These are phyloP conservation scores for Hyles euphorbiae DNA, from an alignment of 1,140 invertebrate genomes.

Conservation along the genomic window DNA sequence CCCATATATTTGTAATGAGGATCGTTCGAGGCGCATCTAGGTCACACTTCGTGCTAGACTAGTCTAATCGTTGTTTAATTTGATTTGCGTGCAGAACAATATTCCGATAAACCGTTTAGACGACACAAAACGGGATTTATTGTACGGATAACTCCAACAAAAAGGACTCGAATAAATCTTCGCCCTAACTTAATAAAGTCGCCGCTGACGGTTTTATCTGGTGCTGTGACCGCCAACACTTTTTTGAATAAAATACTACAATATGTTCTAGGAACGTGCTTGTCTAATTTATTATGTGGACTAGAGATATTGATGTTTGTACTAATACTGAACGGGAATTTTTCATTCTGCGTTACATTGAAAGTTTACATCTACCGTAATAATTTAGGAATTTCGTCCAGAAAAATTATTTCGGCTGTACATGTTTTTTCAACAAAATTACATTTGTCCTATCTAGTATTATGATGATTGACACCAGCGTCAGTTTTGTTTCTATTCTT, in stretches of 20 bases:
- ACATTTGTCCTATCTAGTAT: no score
- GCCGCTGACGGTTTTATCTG: slow-evolving; percentile 49
- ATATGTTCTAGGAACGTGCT: no score
- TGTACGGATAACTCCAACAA: slow-evolving; percentile 43
- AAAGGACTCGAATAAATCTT: slow-evolving; percentile 58
- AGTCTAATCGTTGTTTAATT: slow-evolving; percentile 49
- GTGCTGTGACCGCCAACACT: slow-evolving; percentile 25
- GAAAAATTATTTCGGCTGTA: no score
- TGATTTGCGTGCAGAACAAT: slow-evolving; percentile 47
- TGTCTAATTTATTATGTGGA: no score
- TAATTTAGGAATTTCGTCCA: no score
- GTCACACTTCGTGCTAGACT: slow-evolving; percentile 26
- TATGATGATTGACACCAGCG: no score
- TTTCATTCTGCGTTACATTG: no score
- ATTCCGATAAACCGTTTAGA: slow-evolving; percentile 50
- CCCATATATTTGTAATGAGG: slow-evolving; percentile 22
- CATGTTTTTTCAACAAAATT: no score
- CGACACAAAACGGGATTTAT: slow-evolving; percentile 54
- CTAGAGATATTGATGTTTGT: no score
- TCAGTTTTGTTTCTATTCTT: no score
- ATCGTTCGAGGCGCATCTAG: slow-evolving; percentile 25
- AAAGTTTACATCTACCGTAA: no score
- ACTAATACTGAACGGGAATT: no score
- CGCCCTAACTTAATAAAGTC: slow-evolving; percentile 51
- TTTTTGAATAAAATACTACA: slow-evolving; percentile 28